Evolutionary conservation across 1,140 invertebrate genomes (phyloP).

Genomic region (Ladona fulva): DNA sequence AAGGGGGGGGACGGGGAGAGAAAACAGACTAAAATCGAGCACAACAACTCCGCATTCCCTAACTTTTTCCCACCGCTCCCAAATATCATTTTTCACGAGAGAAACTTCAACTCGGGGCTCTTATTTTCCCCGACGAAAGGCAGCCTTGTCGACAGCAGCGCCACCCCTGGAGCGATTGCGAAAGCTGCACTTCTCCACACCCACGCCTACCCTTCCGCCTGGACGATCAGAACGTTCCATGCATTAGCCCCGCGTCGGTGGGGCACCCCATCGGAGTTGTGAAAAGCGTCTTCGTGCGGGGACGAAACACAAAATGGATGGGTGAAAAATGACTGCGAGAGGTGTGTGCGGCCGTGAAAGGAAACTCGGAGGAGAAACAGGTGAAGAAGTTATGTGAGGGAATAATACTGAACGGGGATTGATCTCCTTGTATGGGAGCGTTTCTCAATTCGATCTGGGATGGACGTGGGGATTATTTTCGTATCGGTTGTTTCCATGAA

Average conservation of each 20-base stretch:
- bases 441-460: no score
- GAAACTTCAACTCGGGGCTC: background rate
- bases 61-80: background rate
- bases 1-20: background rate
- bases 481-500: no score
- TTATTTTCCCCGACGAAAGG: background rate
- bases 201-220: background rate
- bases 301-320: no score
- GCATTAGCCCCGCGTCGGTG: background rate
- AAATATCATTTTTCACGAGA: slow-evolving; percentile 2
- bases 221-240: background rate
- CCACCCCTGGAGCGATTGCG: no score
- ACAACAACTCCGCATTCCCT: background rate
- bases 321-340: no score
- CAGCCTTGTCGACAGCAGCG: background rate
- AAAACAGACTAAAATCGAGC: background rate
- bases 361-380: no score
- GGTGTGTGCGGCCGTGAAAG: no score
- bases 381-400: no score
- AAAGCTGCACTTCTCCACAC: background rate
- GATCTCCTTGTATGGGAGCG: no score
- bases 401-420: no score
- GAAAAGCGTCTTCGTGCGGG: no score
- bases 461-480: no score
- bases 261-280: background rate